These are phyloP conservation scores for Acanthurus lineatus DNA, from an alignment of 2,797 vertebrate genomes.

Conservation along the genomic window DNA sequence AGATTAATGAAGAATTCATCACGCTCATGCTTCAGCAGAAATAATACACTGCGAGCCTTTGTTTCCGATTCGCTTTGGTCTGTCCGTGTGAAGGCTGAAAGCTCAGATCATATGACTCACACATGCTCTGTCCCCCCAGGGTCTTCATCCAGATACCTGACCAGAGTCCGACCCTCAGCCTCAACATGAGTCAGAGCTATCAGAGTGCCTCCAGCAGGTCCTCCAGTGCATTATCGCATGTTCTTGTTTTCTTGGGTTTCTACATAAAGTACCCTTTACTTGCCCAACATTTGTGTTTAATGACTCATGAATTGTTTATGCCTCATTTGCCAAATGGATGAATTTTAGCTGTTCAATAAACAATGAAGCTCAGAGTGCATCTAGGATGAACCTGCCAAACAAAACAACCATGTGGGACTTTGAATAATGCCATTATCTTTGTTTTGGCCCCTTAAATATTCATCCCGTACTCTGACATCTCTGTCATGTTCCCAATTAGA, in stretches of 20 bases:
- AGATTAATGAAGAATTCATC: conserved; percentile 65
- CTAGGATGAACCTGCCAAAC: conserved; percentile 41
- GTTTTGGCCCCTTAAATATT: conserved; percentile 46
- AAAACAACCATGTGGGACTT: conserved; percentile 37
- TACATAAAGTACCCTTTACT: conserved; percentile 20
- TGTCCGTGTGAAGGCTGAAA: conserved; percentile 46
- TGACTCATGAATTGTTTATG: conserved; percentile 55
- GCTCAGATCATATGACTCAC: conserved; percentile 74
- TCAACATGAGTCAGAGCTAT: conserved; percentile 42
- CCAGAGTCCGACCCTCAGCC: conserved; percentile 48
- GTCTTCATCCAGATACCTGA: conserved; percentile 72
- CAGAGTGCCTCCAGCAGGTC: conserved; percentile 23
- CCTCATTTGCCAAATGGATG: conserved; percentile 59
- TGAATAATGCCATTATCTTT: conserved; percentile 60
- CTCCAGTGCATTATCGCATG: not conserved
- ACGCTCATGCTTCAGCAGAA: conserved; percentile 51
- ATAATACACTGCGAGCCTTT: conserved; percentile 63
- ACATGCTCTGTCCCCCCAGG: conserved; percentile 66
- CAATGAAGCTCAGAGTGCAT: conserved; percentile 64
- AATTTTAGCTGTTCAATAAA: conserved; percentile 66
- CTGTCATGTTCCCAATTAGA: conserved; percentile 62
- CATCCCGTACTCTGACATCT: conserved; percentile 44
- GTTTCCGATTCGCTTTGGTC: conserved; percentile 67
- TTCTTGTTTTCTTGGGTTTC: conserved; percentile 15
- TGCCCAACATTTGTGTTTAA: conserved; percentile 42